phyloP scores from a whole-genome alignment of 2,113 vertebrate genomes.

The Anarhynchus alexandrinus region DNA sequence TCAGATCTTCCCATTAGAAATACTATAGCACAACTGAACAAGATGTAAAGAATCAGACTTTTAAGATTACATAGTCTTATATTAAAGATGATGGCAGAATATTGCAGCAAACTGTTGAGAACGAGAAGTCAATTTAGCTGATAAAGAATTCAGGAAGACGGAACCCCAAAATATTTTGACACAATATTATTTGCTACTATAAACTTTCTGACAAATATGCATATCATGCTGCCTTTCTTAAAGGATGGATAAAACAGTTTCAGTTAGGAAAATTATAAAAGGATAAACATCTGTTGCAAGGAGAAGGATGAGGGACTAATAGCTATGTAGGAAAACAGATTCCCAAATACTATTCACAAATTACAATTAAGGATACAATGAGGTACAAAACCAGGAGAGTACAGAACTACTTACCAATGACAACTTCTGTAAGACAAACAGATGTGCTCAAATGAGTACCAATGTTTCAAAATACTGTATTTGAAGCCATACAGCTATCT shows the following conservation, averaged over 20 bases:
- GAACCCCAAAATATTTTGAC: background rate
- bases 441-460: background rate
- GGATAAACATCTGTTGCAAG: background rate
- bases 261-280: background rate
- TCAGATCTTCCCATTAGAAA: background rate
- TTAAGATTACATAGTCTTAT: background rate
- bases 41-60: background rate
- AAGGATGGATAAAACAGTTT: rapidly evolving
- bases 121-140: background rate
- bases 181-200: background rate
- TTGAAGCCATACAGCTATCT: background rate
- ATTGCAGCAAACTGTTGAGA: background rate
- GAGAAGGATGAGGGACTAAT: background rate
- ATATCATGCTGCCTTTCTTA: rapidly evolving
- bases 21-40: background rate
- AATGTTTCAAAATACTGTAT: background rate
- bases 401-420: background rate
- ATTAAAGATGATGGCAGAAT: background rate
- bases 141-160: background rate
- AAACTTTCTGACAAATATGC: background rate
- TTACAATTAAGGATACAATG: rapidly evolving
- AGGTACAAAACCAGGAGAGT: background rate
- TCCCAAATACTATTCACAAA: background rate
- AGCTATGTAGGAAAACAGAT: background rate
- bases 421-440: background rate